Evolutionary conservation across 2,797 vertebrate species (phyloP), one percentile per base, ranked within the genome.

Genomic region (Hydrophis major): DNA sequence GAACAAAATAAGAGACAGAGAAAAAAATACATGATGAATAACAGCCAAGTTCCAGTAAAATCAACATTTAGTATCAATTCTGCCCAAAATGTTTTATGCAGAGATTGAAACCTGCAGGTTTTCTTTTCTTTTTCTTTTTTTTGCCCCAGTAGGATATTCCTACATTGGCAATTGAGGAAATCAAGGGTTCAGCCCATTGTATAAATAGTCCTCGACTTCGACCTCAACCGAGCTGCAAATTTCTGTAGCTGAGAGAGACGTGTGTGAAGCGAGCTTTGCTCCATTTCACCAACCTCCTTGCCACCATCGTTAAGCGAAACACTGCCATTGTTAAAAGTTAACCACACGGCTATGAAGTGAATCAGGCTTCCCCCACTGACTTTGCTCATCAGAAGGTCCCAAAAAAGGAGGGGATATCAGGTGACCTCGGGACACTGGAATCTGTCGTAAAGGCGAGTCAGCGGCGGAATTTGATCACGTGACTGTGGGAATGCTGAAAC

Each of bases 121-220:
- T 42, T 42, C 37, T 42, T 42, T 42, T 90, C 2, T 42, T 42
- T 90, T 20, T 11, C 2, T 90, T 89, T 59, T 11, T 92, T 95
- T 89, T 96, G 89, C 90, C 88, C 93, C 16, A 95, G 83, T 74
- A 94, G 88, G 59, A 61, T 91, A 94, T 95, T 96, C 97, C 96
- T 96, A 96, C 91, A 94, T 93, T 96, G 91, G 94, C 88, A 92
- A 96, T 87, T 96, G 96, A 95, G 92, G 96, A 95, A 88, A 89
- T 91, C 93, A 93, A 93, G 91, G 93, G 93, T 90, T 93, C 69
- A 25, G 90, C 87, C 11, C 94, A 94, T n/a, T 95, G 60, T 93
- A 20, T 12, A 28, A 4, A 11, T 12, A 28, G 11, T 28, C 27
- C 11, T 63, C 27, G 4, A 12, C 27, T 63, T 28, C 27, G 4